These are phyloP conservation scores for Sarcophaga carnaria DNA, from an alignment of 2,888 invertebrate genomes.

Conservation along the genomic window DNA sequence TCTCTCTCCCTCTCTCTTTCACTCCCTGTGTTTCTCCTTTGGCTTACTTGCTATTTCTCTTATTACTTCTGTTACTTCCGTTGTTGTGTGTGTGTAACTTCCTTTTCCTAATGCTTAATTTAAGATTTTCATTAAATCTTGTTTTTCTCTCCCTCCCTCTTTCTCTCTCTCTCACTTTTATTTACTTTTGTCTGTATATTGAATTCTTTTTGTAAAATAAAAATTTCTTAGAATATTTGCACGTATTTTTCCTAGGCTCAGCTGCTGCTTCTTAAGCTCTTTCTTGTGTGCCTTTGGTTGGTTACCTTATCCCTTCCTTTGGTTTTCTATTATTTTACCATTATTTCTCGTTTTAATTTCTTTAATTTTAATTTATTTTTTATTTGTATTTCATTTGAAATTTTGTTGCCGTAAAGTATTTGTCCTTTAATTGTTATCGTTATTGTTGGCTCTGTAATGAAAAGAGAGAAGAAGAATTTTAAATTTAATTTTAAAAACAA, in stretches of 20 bases:
- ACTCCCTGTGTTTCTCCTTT: too few relatives aligned
- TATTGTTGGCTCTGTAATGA: conserved; percentile 56
- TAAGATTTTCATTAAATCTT: conserved; percentile 63
- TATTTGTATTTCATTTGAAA: conserved; percentile 22
- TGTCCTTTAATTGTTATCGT: not conserved
- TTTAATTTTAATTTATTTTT: conserved; percentile 4
- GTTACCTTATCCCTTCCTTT: not conserved
- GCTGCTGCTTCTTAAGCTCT: not conserved
- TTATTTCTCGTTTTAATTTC: not conserved
- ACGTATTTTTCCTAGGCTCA: conserved; percentile 59
- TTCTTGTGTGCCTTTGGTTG: not conserved
- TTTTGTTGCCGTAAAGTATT: not conserved
- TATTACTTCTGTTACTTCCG: too few relatives aligned
- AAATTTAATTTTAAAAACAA: conserved; percentile 7
- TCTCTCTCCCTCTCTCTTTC: not conserved
- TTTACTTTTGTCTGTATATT: conserved; percentile 15
- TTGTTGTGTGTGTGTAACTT: not conserved
- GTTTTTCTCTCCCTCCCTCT: not conserved
- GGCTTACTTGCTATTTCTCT: too few relatives aligned
- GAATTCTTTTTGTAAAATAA: conserved; percentile 28
- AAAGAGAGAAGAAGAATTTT: conserved; percentile 7
- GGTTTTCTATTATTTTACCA: not conserved
- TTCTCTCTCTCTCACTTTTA: not conserved
- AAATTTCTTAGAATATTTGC: conserved; percentile 55
- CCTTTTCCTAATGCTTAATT: conserved; percentile 48